phyloP scores from a whole-genome alignment of 2,888 invertebrate genomes.

The Eledona agricola region DNA sequence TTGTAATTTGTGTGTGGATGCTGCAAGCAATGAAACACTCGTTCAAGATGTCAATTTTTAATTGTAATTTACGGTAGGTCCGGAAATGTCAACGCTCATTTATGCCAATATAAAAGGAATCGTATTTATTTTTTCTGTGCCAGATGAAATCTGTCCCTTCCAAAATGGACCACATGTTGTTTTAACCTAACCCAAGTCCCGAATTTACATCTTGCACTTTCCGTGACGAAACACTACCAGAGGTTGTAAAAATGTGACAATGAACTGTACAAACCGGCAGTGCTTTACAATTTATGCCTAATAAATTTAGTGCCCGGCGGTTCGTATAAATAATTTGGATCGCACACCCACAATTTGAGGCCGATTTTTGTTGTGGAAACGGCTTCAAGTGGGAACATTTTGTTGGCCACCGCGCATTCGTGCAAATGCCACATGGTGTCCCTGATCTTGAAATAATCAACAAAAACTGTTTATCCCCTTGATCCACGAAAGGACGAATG shows the following conservation, averaged over 20 bases:
- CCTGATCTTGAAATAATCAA: slow-evolving; percentile 11
- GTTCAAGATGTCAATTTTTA: too few relatives aligned
- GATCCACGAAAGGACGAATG: slow-evolving; percentile 15
- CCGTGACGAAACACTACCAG: slow-evolving; percentile 26
- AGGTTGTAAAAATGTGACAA: slow-evolving; percentile 13
- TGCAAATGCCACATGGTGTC: slow-evolving; percentile 30
- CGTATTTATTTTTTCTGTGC: slow-evolving; percentile 38
- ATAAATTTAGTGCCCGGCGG: too few relatives aligned
- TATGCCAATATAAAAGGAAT: slow-evolving; percentile 36
- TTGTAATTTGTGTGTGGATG: too few relatives aligned
- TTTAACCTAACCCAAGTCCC: slow-evolving; percentile 30
- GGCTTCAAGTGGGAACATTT: too few relatives aligned
- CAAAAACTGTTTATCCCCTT: slow-evolving; percentile 17
- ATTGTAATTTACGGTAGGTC: too few relatives aligned
- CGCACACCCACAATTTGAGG: too few relatives aligned
- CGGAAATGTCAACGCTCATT: slow-evolving; percentile 36
- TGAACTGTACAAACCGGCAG: too few relatives aligned
- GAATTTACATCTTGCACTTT: slow-evolving; percentile 37
- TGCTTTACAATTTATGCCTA: too few relatives aligned
- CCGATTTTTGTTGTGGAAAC: too few relatives aligned
- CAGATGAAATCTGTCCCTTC: slow-evolving; percentile 36
- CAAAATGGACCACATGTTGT: slow-evolving; percentile 40
- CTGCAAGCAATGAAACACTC: too few relatives aligned
- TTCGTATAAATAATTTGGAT: too few relatives aligned
- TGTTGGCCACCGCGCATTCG: slow-evolving; percentile 18